These are phyloP conservation scores for Oxystoma pomonae DNA, from an alignment of 2,888 invertebrate species.

Conservation along the genomic window DNA sequence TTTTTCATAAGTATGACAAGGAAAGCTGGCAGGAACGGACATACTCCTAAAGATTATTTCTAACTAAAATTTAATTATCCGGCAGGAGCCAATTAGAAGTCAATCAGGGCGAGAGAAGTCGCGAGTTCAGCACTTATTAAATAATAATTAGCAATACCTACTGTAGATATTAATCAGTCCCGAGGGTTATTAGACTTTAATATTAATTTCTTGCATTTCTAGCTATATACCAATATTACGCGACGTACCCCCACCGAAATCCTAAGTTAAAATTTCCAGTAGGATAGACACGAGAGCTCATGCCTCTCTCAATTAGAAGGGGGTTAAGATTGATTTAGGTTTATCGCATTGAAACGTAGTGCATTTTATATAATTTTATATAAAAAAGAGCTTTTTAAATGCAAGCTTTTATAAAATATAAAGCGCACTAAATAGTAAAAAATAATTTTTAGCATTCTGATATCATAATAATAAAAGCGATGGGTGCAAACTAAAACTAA, in stretches of 20 bases:
- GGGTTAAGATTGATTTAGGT: no score
- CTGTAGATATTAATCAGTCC: slow-evolving; percentile 41
- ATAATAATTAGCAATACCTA: slow-evolving; percentile 47
- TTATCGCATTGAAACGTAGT: no score
- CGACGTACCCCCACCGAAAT: neutral
- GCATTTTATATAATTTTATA: no score
- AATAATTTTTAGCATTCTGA: no score
- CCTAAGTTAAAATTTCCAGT: neutral
- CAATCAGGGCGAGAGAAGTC: slow-evolving; percentile 44
- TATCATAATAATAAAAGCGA: no score
- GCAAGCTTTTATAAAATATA: no score
- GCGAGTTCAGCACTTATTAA: slow-evolving; percentile 45
- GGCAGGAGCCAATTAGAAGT: slow-evolving; percentile 47
- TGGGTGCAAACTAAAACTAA: no score
- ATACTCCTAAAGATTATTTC: neutral
- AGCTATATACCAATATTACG: slow-evolving; percentile 1
- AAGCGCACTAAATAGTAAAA: no score
- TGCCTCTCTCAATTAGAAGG: no score
- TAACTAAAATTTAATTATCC: slow-evolving; percentile 46
- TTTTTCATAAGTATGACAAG: no score
- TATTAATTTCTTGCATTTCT: slow-evolving; percentile 41
- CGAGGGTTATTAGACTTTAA: slow-evolving; percentile 41
- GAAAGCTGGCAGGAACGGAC: no score
- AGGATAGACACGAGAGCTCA: neutral
- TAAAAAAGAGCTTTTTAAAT: no score